These are phyloP conservation scores for Colostygia pectinataria DNA, from an alignment of 2,888 invertebrate species.

Conservation along the genomic window DNA sequence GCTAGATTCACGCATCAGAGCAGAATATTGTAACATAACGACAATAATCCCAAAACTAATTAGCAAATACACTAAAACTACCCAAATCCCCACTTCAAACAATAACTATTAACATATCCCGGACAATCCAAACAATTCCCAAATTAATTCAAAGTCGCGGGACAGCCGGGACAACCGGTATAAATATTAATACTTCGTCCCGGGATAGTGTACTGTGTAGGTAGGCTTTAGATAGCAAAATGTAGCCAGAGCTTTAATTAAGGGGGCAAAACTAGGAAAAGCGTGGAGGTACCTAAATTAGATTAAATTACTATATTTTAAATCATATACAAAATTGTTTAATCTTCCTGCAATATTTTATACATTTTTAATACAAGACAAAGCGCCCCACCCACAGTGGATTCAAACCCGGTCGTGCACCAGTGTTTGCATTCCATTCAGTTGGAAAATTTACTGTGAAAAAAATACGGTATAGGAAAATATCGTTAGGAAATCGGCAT, in stretches of 20 bases:
- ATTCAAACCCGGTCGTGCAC: too few relatives aligned
- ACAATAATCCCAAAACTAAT: slow-evolving; percentile 47
- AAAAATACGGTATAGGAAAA: too few relatives aligned
- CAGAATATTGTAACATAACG: slow-evolving; percentile 20
- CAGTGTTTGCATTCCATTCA: too few relatives aligned
- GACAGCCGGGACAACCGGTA: slow-evolving; percentile 63
- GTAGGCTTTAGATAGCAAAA: background rate
- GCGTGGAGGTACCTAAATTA: too few relatives aligned
- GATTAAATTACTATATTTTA: too few relatives aligned
- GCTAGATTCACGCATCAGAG: background rate
- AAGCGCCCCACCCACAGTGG: too few relatives aligned
- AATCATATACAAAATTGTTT: too few relatives aligned
- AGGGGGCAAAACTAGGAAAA: background rate
- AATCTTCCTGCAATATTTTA: too few relatives aligned
- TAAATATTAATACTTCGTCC: slow-evolving; percentile 68
- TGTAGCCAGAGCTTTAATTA: too few relatives aligned
- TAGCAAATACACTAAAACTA: slow-evolving; percentile 48
- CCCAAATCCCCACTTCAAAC: slow-evolving; percentile 37
- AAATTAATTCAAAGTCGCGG: slow-evolving; percentile 68
- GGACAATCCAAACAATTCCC: slow-evolving; percentile 51
- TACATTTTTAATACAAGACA: too few relatives aligned
- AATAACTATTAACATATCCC: slow-evolving; percentile 47
- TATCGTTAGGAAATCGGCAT: too few relatives aligned
- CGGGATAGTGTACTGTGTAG: slow-evolving; percentile 16
- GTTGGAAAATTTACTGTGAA: too few relatives aligned